Conservation (phyloP, 2,888 invertebrate genomes). For the Aelia acuminata region DNA sequence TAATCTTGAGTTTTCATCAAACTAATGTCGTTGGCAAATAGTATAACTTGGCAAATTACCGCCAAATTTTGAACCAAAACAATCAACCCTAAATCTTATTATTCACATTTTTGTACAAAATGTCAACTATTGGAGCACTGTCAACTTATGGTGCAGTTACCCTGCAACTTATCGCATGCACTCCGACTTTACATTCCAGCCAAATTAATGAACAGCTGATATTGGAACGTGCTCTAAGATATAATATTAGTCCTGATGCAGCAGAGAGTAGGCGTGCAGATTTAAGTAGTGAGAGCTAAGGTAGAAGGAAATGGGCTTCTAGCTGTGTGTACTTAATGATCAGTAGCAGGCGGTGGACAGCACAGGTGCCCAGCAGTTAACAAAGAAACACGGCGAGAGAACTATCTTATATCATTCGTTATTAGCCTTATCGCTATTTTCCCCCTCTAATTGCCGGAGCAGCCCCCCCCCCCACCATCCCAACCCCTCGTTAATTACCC, state of each 20-base stretch:
- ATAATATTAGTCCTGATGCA: not conserved
- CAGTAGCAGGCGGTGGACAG: conserved; percentile 22
- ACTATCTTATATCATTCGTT: conserved; percentile 54
- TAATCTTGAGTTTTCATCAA: no score
- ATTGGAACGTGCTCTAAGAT: not conserved
- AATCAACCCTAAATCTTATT: no score
- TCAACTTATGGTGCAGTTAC: no score
- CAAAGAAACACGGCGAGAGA: conserved; percentile 4
- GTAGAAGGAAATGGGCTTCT: not conserved
- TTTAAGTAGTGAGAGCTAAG: not conserved
- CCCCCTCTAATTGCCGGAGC: conserved; percentile 46
- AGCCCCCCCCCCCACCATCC: not conserved
- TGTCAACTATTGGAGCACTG: no score
- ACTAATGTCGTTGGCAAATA: no score
- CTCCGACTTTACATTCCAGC: not conserved
- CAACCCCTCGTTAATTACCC: conserved; percentile 51
- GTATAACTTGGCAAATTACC: no score
- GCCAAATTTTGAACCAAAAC: no score
- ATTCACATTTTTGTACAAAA: no score
- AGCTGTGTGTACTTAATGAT: conserved; percentile 10
- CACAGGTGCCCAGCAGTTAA: conserved; percentile 43
- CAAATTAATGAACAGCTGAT: not conserved
- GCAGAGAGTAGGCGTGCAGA: not conserved
- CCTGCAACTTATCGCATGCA: not conserved
- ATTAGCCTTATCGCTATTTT: conserved; percentile 50